Evolutionary conservation across 2,888 invertebrate genomes (phyloP), one percentile per base, ranked within the genome.

Genomic region (Cerceris rybyensis): DNA sequence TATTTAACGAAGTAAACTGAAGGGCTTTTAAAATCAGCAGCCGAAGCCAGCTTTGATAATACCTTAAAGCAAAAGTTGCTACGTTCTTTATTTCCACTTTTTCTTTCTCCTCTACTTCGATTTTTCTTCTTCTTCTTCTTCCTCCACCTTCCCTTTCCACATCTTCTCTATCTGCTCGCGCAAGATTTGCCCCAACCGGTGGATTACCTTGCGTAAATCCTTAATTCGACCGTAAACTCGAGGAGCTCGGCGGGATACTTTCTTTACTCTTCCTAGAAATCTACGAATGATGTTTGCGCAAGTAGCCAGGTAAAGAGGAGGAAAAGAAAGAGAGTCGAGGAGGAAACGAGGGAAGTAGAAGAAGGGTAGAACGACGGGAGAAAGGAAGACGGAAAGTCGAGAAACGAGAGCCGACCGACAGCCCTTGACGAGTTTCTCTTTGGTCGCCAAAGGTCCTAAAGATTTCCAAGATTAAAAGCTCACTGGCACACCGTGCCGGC

Each of bases 181-280:
- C 73, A 78, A 80, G 80, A 84, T 87, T 85, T 81, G 49, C 78
- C 71, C 52, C 80, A 73, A 73, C 80, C 70, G 83, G 71, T 74
- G 85, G 87, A 89, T 90, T 87, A 87, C 83, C 82, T 84, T 85
- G 83, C 86, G 87, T 85, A 88, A 88, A 89, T 89, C 86, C 88
- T 82, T 84, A 87, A 89, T 89, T 90, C 88, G 85, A 84, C 79
- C 82, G 83, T 87, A 86, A 88, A 90, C 88, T 83, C 84, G 80
- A 83, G 85, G 67, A 83, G 81, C 75, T 80, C 75, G 80, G 71
- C 59, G 73, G 81, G 68, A 81, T 80, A 80, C 68, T 81, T 80
- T 81, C 82, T 83, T 85, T 78, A 78, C 80, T 75, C 80, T 76
- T 80, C 67, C 82, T 80, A 85, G 86, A 87, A 87, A 87, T 88